Evolutionary conservation across 2,113 vertebrate species (phyloP).

Genomic region (Astatoreochromis straeleni): DNA sequence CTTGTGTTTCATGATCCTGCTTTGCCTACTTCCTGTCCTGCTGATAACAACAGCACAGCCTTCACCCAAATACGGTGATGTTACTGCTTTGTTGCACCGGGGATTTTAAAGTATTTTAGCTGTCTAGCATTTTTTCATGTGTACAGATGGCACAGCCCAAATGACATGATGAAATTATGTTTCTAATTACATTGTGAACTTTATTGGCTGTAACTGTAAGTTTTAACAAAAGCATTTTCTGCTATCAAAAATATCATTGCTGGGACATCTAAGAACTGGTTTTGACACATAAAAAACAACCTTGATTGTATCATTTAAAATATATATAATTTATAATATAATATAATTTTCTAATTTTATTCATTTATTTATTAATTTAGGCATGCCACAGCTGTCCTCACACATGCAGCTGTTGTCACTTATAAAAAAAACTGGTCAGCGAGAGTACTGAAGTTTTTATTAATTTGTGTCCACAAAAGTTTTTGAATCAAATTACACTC

Average conservation of each 20-base stretch:
- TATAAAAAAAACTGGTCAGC: not conserved
- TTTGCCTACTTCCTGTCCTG: not conserved
- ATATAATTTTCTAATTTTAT: not conserved
- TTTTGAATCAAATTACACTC: not conserved
- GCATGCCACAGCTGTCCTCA: not conserved
- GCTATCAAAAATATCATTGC: not conserved
- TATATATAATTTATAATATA: not conserved
- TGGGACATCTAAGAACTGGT: not conserved
- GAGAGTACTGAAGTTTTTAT: not conserved
- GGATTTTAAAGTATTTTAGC: not conserved
- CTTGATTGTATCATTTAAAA: constrained; percentile 1
- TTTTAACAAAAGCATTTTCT: not conserved
- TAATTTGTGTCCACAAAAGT: not conserved
- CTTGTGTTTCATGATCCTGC: not conserved
- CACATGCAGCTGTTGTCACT: not conserved
- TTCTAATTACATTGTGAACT: not conserved
- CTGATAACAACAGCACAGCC: not conserved
- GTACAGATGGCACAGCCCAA: not conserved
- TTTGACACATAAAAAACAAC: not conserved
- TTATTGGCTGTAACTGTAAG: not conserved
- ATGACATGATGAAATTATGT: not conserved
- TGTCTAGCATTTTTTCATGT: not conserved
- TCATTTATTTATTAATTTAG: not conserved
- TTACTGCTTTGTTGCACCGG: not conserved
- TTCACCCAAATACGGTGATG: not conserved